Evolutionary conservation across 2,113 vertebrate genomes (phyloP).

Genomic region (Globicephala melas): DNA sequence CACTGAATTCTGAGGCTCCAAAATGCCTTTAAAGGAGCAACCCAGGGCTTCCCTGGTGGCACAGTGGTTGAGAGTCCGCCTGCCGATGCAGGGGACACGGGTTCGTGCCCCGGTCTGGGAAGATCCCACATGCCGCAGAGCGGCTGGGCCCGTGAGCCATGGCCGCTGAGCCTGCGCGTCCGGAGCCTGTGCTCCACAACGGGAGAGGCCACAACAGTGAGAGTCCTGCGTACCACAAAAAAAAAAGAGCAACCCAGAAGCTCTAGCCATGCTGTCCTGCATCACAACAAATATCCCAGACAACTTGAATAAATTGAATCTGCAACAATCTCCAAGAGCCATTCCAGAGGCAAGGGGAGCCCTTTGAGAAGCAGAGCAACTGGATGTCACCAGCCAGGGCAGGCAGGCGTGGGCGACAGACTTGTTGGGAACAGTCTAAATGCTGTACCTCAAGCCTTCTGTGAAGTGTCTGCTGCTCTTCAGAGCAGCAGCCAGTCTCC

Average conservation of each 20-base stretch:
- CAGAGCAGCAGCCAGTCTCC: neutral
- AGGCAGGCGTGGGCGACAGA: neutral
- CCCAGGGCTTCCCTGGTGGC: too few relatives aligned
- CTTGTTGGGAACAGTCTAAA: neutral
- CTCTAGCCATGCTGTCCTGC: neutral
- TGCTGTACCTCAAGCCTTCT: neutral
- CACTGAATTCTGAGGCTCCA: neutral
- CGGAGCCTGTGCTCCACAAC: too few relatives aligned
- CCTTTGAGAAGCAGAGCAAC: constrained; percentile 28
- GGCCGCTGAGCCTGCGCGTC: too few relatives aligned
- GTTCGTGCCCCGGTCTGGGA: too few relatives aligned
- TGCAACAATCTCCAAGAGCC: neutral
- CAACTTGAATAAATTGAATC: neutral
- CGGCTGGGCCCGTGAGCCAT: too few relatives aligned
- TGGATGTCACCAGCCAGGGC: neutral
- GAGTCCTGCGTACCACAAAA: too few relatives aligned
- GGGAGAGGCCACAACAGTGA: too few relatives aligned
- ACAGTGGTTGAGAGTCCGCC: too few relatives aligned
- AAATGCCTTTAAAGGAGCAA: neutral
- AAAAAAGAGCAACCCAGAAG: neutral
- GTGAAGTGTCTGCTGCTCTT: neutral
- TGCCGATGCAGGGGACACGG: too few relatives aligned
- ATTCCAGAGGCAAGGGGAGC: constrained; percentile 49
- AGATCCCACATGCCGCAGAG: too few relatives aligned
- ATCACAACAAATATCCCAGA: neutral